Conservation (phyloP, 1,140 invertebrate species). For the Cotesia glomerata region DNA sequence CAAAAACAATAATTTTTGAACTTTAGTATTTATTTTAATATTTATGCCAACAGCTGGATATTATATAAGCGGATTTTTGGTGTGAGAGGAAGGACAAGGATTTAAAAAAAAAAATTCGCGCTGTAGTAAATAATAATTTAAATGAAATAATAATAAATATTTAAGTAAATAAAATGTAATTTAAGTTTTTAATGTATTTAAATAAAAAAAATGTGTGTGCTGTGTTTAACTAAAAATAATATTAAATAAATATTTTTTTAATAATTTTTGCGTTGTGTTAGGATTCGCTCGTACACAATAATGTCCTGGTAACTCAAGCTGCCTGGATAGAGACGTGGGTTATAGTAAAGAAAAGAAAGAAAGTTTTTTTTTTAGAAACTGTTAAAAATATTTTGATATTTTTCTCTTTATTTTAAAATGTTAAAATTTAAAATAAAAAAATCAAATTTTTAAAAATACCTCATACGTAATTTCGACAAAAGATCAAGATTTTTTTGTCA, state of each 20-base stretch:
- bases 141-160: not conserved
- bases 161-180: not conserved
- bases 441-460: too few species aligned
- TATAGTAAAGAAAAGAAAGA: too few species aligned
- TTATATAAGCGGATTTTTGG: slow-evolving; percentile 29
- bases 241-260: too few species aligned
- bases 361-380: too few species aligned
- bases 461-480: too few species aligned
- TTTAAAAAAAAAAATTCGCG: slow-evolving; percentile 20
- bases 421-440: too few species aligned
- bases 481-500: too few species aligned
- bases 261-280: slow-evolving; percentile 2
- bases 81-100: slow-evolving; percentile 22
- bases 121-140: not conserved
- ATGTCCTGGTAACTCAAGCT: slow-evolving; percentile 1
- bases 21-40: slow-evolving; percentile 17
- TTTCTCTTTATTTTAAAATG: too few species aligned
- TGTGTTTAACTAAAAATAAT: not conserved
- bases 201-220: not conserved
- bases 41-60: slow-evolving; percentile 21
- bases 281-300: slow-evolving; percentile 30
- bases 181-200: not conserved
- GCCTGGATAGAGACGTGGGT: not conserved
- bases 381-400: too few species aligned
- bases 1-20: slow-evolving; percentile 19